Evolutionary conservation across 2,888 invertebrate genomes (phyloP), one percentile per base, ranked within the genome.

Genomic region (Eumacrocentrus americanus): DNA sequence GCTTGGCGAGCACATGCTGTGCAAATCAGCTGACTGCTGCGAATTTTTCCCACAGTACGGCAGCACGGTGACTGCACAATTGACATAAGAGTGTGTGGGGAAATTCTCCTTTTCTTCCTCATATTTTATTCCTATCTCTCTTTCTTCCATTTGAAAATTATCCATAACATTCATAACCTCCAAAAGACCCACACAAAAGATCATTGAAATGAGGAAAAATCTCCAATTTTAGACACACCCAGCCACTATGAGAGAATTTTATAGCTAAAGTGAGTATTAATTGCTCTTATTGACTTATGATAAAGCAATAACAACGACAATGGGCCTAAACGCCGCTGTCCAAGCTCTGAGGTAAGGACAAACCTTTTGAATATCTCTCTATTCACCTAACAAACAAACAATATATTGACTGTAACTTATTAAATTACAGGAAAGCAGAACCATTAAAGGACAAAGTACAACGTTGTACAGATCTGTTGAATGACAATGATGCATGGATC

Each of bases 281-380:
- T 6, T 9, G 29, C 29, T 29, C 9, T 4, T 29, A 9, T 9
- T 6, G 29, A 29, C 5, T n/a, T 29, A 29, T 29, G 9, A 29
- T 9, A 4, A 29, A 29, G 29, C 3, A 23, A 23, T 6, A 5
- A 46, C 2, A 23, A 23, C 11, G 46, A 22, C 12, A 23, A 3
- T 46, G 46, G 46, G 46, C 9, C 23, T 46, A 12, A 89, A 89
- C 81, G 89, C 89, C 76, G 90, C 90, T 79, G 87, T 88, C 72
- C 89, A 90, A 83, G 88, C 89, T 82, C 83, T 90, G 70, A 88
- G 88, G 90, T 90, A 82, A 82, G 84, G n/a, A 44, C n/a, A n/a
- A n/a, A n/a, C n/a, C n/a, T n/a, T n/a, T n/a, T n/a, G n/a, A n/a
- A n/a, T n/a, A n/a, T n/a, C n/a, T n/a, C n/a, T n/a, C n/a, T n/a